Conservation (phyloP, 2,888 invertebrate genomes). For the Xestia sexstrigata region DNA sequence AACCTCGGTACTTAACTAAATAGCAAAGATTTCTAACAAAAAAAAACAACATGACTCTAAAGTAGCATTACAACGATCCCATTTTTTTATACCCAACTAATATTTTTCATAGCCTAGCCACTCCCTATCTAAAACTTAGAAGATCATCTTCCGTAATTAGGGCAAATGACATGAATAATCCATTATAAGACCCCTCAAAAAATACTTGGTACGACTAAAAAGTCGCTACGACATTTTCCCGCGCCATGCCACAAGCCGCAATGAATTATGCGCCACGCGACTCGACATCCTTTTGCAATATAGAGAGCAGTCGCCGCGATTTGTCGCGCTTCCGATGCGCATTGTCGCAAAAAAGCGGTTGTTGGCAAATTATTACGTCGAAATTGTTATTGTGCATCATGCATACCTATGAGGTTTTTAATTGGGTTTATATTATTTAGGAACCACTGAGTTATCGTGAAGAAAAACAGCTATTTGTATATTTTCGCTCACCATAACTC, state of each 20-base stretch:
- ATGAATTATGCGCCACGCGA: constrained; percentile 80
- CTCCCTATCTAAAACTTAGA: constrained; percentile 33
- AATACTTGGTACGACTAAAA: constrained; percentile 45
- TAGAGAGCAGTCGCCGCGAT: constrained; percentile 81
- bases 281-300: constrained; percentile 87
- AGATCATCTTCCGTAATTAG: constrained; percentile 60
- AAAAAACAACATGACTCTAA: background rate
- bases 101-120: constrained; percentile 1
- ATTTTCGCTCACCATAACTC: too few relatives aligned
- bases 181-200: constrained; percentile 66
- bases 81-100: background rate
- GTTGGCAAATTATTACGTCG: constrained; percentile 69
- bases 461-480: too few relatives aligned
- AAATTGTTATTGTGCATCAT: constrained; percentile 36
- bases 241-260: constrained; percentile 67
- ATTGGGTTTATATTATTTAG: constrained; percentile 5
- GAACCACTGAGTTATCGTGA: background rate
- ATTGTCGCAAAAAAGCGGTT: constrained; percentile 69
- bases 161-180: constrained; percentile 68
- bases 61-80: background rate
- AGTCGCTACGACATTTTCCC: constrained; percentile 62
- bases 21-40: background rate
- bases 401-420: constrained; percentile 17
- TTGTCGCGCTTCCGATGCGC: constrained; percentile 81
- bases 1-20: background rate